phyloP scores from a whole-genome alignment of 2,113 vertebrate genomes.

The Furnarius figulus region DNA sequence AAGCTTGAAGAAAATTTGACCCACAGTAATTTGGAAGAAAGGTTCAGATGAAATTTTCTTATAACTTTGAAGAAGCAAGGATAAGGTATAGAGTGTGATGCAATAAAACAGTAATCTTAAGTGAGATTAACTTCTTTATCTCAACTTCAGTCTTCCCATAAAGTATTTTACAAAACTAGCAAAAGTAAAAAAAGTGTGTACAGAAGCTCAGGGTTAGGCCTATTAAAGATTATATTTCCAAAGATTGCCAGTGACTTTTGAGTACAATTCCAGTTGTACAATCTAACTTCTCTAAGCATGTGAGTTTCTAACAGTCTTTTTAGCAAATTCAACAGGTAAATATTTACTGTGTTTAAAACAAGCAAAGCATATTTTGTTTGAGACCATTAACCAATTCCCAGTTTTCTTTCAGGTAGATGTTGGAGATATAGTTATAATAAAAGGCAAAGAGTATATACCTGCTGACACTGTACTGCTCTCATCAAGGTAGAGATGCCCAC shows the following conservation, averaged over 20 bases:
- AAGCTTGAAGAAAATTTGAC: neutral
- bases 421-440: conserved; percentile 98
- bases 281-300: neutral
- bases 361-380: conserved; percentile 64
- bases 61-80: neutral
- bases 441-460: conserved; percentile 95
- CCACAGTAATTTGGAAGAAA: neutral
- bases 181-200: neutral
- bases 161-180: neutral
- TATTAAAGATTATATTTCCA: neutral
- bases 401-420: conserved; percentile 97
- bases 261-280: neutral
- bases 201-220: neutral
- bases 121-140: neutral
- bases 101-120: neutral
- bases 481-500: conserved; percentile 91
- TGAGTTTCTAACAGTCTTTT: neutral
- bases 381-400: conserved; percentile 86
- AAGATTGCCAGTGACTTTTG: neutral
- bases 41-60: neutral
- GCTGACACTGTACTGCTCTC: conserved; percentile 95
- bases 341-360: conserved; percentile 52
- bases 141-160: neutral
- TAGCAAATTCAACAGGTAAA: conserved; percentile 31
- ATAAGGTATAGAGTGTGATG: neutral